Evolutionary conservation across 1,140 invertebrate genomes (phyloP), one percentile per base, ranked within the genome.

Genomic region (Ladona fulva): DNA sequence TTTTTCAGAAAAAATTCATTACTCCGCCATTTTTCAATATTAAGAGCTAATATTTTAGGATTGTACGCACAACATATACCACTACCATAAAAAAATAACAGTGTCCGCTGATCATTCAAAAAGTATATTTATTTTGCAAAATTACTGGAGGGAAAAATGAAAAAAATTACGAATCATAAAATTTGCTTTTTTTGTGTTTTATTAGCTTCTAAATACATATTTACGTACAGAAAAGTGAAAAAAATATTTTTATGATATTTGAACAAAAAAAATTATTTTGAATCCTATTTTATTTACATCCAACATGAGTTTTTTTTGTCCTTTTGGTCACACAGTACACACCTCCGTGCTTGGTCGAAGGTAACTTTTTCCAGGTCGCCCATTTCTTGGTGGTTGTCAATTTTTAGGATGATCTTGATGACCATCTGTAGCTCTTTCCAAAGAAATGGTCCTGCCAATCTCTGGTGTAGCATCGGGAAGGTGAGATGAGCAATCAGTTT

Each of bases 1-100:
- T 77, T 77, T 77, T 77, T 59, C 42, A 59, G 42, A 77, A 77
- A 77, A 77, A 77, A 77, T 52, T 52, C 7, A 76, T 77, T 77
- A 77, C 37, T 42, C 74, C 74, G 19, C 22, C 19, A 52, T 52
- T 52, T 52, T 52, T 52, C 44, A 52, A 52, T n/a, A n/a, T n/a
- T n/a, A n/a, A n/a, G n/a, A n/a, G n/a, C n/a, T n/a, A n/a, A n/a
- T n/a, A 52, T 52, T 52, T 52, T 52, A 11, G 10, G 19, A 52
- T 52, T 52, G 44, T 19, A 52, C 44, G 44, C 19, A 52, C 10
- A 52, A 52, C 44, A 52, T 52, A 52, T 52, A 52, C n/a, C n/a
- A n/a, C n/a, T n/a, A n/a, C n/a, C n/a, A n/a, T n/a, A n/a, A n/a
- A n/a, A n/a, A n/a, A n/a, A n/a, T n/a, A n/a, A n/a, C n/a, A n/a